These are phyloP conservation scores for Temnothorax nylanderi DNA, from an alignment of 1,140 invertebrate species.

Conservation along the genomic window DNA sequence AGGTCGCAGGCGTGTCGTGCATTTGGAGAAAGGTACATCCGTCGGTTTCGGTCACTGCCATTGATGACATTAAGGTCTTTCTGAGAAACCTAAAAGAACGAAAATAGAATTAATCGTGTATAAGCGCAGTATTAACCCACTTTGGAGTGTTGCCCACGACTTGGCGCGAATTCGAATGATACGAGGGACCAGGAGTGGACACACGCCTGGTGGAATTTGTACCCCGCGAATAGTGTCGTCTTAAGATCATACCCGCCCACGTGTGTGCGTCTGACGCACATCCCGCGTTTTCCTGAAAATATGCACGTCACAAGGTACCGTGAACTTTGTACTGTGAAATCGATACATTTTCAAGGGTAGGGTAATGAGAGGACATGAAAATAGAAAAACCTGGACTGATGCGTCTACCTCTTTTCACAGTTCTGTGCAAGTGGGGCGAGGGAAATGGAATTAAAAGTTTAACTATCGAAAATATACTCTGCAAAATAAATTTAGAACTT, in stretches of 20 bases:
- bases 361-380: neutral
- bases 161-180: neutral
- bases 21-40: neutral
- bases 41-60: slow-evolving; percentile 21
- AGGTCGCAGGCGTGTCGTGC: neutral
- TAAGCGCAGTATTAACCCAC: slow-evolving; percentile 4
- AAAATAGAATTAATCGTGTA: slow-evolving; percentile 31
- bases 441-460: neutral
- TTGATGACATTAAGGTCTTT: neutral
- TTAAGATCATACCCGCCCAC: neutral
- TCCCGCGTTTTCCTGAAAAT: slow-evolving; percentile 3
- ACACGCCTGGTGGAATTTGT: slow-evolving; percentile 43
- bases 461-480: neutral
- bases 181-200: neutral
- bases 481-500: neutral
- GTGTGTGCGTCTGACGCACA: neutral
- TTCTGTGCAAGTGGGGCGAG: neutral
- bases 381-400: neutral
- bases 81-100: neutral
- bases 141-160: slow-evolving; percentile 51
- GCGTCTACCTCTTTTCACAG: neutral
- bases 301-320: neutral
- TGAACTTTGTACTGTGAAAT: slow-evolving; percentile 10
- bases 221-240: neutral
- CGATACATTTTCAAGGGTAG: slow-evolving; percentile 15